Conservation (phyloP, 2,113 vertebrate genomes). For the Nyctibius bracteatus region DNA sequence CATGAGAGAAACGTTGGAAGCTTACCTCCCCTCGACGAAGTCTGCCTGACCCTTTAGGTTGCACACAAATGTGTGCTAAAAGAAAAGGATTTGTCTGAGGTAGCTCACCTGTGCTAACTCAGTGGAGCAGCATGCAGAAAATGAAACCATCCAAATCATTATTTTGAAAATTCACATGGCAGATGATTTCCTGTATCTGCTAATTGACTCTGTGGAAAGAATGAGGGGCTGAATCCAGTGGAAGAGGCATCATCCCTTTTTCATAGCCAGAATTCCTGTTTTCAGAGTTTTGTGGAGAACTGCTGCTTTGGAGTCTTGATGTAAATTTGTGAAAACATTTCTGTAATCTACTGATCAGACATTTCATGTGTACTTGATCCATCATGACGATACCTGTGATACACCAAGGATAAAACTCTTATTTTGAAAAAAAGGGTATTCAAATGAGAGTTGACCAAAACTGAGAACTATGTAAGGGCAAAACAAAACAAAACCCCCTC, state of each 20-base stretch:
- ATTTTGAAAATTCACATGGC: neutral
- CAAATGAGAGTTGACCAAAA: neutral
- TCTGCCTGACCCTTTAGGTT: neutral
- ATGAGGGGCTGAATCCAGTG: neutral
- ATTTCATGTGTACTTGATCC: neutral
- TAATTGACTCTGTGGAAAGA: neutral
- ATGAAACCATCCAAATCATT: neutral
- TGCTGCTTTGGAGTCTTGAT: neutral
- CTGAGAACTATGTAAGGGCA: neutral
- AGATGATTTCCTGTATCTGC: neutral
- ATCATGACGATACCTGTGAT: neutral
- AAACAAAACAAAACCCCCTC: neutral
- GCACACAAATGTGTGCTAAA: neutral
- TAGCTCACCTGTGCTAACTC: neutral
- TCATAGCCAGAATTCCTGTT: neutral
- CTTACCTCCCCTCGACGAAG: fast-evolving
- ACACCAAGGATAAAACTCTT: fast-evolving
- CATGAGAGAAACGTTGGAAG: neutral
- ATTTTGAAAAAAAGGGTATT: neutral
- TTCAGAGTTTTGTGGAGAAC: neutral
- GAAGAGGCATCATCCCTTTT: neutral
- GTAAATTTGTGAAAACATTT: neutral
- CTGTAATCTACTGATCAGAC: neutral
- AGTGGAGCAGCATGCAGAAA: neutral
- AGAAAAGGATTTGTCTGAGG: neutral